A percentile compares a stretch with the other conserved stretches of the same genome.
These are phyloP conservation scores for Hipparchia sbordonii DNA, from an alignment of 2,888 invertebrate species.

Conservation along the genomic window DNA sequence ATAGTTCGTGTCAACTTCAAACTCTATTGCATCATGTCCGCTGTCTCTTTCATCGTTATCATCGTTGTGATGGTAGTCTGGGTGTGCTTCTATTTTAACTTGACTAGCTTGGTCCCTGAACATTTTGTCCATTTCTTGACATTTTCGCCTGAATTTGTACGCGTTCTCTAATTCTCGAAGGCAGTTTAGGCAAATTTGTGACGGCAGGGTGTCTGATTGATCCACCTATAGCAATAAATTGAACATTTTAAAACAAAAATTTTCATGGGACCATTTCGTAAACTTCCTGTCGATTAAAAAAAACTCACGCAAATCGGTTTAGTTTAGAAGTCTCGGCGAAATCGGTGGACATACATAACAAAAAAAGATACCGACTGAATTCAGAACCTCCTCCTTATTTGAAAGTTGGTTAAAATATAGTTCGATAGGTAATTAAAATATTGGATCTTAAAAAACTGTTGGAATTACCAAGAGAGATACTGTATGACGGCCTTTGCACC, in stretches of 20 bases:
- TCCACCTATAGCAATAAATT: slow-evolving; percentile 62
- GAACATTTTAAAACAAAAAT: background rate
- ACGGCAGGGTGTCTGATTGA: slow-evolving; percentile 64
- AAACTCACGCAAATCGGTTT: background rate
- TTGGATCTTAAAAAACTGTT: too few species aligned
- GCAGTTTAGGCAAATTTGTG: slow-evolving; percentile 69
- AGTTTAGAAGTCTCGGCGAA: too few species aligned
- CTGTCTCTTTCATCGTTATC: slow-evolving; percentile 40
- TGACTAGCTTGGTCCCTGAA: slow-evolving; percentile 46
- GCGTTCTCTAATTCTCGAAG: slow-evolving; percentile 69
- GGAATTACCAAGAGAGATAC: too few species aligned
- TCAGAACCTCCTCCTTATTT: too few species aligned
- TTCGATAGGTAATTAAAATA: too few species aligned
- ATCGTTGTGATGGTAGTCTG: slow-evolving; percentile 41
- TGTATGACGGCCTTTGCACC: too few species aligned
- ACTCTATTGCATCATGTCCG: slow-evolving; percentile 31
- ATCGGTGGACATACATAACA: too few species aligned
- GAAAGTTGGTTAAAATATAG: too few species aligned
- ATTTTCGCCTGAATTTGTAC: slow-evolving; percentile 74
- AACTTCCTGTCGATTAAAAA: background rate
- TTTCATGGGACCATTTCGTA: too few species aligned
- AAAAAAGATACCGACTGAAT: too few species aligned
- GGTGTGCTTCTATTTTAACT: slow-evolving; percentile 58
- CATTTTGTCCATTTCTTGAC: slow-evolving; percentile 67
- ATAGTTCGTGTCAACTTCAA: slow-evolving; percentile 48